Percentiles rank a stretch among this genome's conserved stretches.
Evolutionary conservation across 2,888 invertebrate species (phyloP).

Genomic region (Sclerodermus sp.): DNA sequence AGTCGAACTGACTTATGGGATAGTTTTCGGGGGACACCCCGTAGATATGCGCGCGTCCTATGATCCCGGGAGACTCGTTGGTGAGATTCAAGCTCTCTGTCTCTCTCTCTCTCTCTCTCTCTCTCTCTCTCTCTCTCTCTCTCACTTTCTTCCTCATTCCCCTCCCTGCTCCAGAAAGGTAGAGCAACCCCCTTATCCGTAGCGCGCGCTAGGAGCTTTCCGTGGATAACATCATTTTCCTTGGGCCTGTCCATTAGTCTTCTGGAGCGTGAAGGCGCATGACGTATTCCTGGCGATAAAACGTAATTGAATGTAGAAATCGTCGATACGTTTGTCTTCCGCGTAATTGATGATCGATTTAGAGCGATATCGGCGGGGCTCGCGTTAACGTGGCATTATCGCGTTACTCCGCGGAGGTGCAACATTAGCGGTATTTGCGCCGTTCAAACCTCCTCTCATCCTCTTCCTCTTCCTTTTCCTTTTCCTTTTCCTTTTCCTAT

Average conservation of each 20-base stretch:
- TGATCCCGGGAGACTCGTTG: background rate
- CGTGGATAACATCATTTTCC: slow-evolving; percentile 1
- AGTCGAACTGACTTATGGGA: no score
- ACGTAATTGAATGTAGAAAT: background rate
- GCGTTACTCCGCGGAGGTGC: background rate
- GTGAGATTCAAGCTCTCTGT: background rate
- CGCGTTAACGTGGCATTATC: background rate
- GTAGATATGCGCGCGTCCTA: background rate
- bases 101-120: slow-evolving; percentile 8
- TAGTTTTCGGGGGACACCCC: no score
- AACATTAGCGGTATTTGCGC: background rate
- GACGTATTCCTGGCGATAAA: background rate
- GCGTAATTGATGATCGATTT: background rate
- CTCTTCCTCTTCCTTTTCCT: background rate
- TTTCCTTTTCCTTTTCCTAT: background rate
- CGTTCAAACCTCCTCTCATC: background rate
- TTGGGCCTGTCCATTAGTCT: background rate
- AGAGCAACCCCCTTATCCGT: background rate
- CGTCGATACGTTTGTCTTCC: background rate
- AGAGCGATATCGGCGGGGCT: background rate
- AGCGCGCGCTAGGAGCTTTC: background rate
- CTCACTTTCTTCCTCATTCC: slow-evolving; percentile 1
- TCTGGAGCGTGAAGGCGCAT: background rate
- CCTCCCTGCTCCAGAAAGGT: no score
- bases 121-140: slow-evolving; percentile 7